phyloP scores from a whole-genome alignment of 2,797 vertebrate species.

The Gallinago stenura region DNA sequence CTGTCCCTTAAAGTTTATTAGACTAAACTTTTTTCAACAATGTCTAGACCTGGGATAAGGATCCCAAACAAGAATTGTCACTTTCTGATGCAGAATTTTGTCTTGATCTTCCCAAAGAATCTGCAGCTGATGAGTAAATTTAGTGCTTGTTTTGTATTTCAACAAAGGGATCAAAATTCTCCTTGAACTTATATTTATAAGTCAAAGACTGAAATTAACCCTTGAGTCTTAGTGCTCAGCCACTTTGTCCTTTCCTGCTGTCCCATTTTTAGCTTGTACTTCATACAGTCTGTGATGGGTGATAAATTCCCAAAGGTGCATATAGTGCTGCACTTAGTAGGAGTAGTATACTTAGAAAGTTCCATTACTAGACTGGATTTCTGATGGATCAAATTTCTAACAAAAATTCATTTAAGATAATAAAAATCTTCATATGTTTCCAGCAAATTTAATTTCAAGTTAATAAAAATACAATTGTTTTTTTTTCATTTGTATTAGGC shows the following conservation, averaged over 20 bases:
- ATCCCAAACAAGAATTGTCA: neutral
- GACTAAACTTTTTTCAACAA: neutral
- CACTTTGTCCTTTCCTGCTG: rapidly evolving
- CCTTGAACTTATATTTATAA: neutral
- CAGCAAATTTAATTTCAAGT: neutral
- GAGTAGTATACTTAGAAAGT: neutral
- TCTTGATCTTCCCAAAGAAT: neutral
- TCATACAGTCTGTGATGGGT: neutral
- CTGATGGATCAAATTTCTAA: neutral
- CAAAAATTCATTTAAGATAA: neutral
- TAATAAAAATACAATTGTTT: neutral
- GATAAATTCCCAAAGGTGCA: neutral
- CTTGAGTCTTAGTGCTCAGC: neutral
- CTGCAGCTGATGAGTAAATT: neutral
- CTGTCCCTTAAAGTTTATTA: neutral
- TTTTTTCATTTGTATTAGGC: neutral
- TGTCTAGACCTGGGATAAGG: neutral
- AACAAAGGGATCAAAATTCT: neutral
- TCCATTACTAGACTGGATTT: neutral
- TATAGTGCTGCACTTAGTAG: neutral
- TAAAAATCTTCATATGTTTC: neutral
- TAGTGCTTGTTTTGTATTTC: neutral
- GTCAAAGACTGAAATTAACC: neutral
- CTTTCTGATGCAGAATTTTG: neutral
- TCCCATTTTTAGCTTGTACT: neutral